A percentile compares a stretch with the other conserved stretches of the same genome.
phyloP scores from a whole-genome alignment of 2,888 invertebrate species.

The Sepiola atlantica region DNA sequence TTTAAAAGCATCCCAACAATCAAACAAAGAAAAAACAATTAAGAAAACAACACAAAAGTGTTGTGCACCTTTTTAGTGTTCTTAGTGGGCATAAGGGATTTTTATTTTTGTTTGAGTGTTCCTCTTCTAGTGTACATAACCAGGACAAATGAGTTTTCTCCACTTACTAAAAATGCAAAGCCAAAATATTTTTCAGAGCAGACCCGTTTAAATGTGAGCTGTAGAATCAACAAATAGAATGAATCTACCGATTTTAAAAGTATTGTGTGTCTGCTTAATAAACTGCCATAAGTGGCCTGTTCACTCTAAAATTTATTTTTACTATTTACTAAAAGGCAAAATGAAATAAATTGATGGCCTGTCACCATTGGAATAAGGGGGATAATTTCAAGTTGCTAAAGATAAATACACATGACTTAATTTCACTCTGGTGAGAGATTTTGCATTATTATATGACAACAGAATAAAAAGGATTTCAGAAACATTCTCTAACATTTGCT shows the following conservation, averaged over 20 bases:
- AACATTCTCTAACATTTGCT: neutral
- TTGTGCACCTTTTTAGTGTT: neutral
- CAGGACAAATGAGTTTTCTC: neutral
- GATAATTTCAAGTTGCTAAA: neutral
- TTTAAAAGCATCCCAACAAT: neutral
- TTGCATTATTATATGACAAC: neutral
- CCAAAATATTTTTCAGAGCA: neutral
- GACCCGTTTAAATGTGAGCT: neutral
- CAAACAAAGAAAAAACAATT: neutral
- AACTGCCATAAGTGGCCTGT: neutral
- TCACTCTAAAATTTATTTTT: neutral
- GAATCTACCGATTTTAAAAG: neutral
- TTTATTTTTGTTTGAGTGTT: neutral
- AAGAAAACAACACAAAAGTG: neutral
- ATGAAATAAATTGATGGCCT: neutral
- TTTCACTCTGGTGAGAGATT: neutral
- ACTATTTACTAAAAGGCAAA: neutral
- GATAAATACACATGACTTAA: neutral
- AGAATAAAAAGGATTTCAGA: neutral
- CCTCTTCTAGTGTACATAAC: neutral
- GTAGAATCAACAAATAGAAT: neutral
- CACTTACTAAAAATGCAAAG: neutral
- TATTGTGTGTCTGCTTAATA: neutral
- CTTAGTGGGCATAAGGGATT: neutral
- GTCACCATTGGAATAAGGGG: slow-evolving; percentile 15